A percentile compares a stretch with the other conserved stretches of the same genome.
These are phyloP conservation scores for Xiphophorus birchmanni DNA, from an alignment of 2,797 vertebrate genomes.

Conservation along the genomic window DNA sequence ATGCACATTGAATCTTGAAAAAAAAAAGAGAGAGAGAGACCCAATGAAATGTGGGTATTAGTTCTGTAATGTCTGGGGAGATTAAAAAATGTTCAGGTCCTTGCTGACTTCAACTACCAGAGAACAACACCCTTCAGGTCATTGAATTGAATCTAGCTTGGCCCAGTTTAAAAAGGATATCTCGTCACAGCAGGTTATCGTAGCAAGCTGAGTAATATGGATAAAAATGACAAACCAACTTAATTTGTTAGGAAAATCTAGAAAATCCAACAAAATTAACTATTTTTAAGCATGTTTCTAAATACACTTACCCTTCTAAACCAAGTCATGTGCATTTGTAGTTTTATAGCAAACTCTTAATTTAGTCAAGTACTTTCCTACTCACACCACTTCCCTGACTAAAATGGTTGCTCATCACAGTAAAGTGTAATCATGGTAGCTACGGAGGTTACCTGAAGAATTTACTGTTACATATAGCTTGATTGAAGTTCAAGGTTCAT, in stretches of 20 bases:
- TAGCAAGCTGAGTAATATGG: background rate
- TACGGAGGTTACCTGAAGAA: constrained; percentile 12
- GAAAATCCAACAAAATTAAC: background rate
- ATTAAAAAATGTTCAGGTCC: background rate
- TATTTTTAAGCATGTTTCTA: background rate
- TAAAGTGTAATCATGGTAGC: constrained; percentile 39
- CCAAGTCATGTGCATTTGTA: background rate
- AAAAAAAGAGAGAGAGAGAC: background rate
- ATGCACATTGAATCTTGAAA: background rate
- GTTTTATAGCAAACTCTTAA: background rate
- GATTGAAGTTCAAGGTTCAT: constrained; percentile 46
- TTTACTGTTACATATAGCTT: constrained; percentile 25
- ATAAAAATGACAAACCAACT: background rate
- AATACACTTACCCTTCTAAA: background rate
- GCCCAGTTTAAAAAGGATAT: background rate
- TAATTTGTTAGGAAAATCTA: background rate
- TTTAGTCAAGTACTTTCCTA: constrained; percentile 16
- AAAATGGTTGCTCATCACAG: constrained; percentile 29
- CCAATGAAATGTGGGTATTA: background rate
- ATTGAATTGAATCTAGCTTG: background rate
- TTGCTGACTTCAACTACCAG: background rate
- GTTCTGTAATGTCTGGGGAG: background rate
- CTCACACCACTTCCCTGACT: constrained; percentile 12
- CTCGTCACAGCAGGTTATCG: background rate
- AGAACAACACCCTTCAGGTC: background rate